Evolutionary conservation across 2,888 invertebrate genomes (phyloP).

Genomic region (Hylaea fasciaria): DNA sequence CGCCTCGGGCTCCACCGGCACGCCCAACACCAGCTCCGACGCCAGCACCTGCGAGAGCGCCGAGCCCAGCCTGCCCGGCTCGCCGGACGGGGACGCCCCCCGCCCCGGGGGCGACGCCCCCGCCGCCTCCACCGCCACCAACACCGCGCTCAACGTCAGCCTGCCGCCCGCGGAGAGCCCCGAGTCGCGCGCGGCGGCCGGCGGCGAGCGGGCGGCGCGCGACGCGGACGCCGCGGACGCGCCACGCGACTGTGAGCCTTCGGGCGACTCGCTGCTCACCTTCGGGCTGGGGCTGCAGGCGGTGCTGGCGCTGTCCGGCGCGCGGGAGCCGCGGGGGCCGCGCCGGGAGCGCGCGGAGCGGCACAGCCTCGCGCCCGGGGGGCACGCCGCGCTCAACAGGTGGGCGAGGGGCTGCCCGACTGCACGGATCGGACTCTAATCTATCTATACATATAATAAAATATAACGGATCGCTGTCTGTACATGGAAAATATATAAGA

Average conservation of each 20-base stretch:
- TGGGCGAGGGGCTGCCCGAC: too few relatives aligned
- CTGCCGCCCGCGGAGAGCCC: conserved; percentile 76
- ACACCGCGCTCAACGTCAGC: conserved; percentile 75
- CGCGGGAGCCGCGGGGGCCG: conserved; percentile 61
- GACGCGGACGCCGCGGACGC: conserved; percentile 57
- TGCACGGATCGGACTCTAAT: conserved; percentile 1
- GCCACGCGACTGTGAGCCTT: conserved; percentile 50
- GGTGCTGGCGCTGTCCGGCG: conserved; percentile 74
- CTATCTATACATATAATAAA: background rate
- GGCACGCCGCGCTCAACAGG: conserved; percentile 73
- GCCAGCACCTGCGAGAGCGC: conserved; percentile 89
- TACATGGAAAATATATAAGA: too few relatives aligned
- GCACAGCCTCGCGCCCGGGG: conserved; percentile 81
- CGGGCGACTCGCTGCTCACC: conserved; percentile 67
- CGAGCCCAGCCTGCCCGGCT: conserved; percentile 90
- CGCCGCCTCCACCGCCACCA: conserved; percentile 80
- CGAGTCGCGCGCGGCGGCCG: conserved; percentile 52
- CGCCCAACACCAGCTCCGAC: conserved; percentile 89
- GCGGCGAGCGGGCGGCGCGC: conserved; percentile 50
- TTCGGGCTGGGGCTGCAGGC: conserved; percentile 75
- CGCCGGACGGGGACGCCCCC: conserved; percentile 80
- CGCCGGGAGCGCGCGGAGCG: conserved; percentile 80
- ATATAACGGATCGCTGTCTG: too few relatives aligned
- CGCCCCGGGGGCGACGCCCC: conserved; percentile 72
- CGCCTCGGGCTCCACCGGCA: conserved; percentile 85